Conservation (phyloP, 1,140 invertebrate species). For the Drosophila sechellia region DNA sequence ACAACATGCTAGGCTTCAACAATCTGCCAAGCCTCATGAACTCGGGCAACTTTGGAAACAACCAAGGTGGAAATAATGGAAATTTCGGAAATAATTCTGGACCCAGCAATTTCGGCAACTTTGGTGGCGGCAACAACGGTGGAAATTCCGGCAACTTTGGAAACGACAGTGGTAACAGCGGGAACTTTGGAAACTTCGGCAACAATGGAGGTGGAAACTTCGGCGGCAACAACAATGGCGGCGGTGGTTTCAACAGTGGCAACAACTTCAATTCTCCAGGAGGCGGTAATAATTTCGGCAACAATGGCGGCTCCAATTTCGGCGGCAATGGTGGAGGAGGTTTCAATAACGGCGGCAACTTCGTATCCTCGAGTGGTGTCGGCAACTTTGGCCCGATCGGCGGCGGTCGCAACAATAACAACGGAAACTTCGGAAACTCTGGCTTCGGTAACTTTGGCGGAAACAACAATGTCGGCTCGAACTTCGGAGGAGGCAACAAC, state of each 20-base stretch:
- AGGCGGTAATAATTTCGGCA: slow-evolving; percentile 52
- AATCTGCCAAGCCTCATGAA: slow-evolving; percentile 76
- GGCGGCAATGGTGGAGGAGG: slow-evolving; percentile 46
- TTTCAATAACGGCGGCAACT: slow-evolving; percentile 51
- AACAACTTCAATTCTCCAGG: slow-evolving; percentile 33
- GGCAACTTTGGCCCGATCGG: slow-evolving; percentile 32
- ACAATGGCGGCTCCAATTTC: slow-evolving; percentile 55
- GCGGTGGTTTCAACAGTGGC: slow-evolving; percentile 61
- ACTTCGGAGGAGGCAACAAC: slow-evolving; percentile 41
- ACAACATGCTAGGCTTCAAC: slow-evolving; percentile 79
- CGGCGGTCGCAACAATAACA: slow-evolving; percentile 65
- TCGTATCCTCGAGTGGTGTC: neutral
- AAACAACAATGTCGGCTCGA: slow-evolving; percentile 45
- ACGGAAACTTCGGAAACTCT: slow-evolving; percentile 45
- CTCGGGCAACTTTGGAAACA: slow-evolving; percentile 83
- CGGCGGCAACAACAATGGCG: slow-evolving; percentile 54
- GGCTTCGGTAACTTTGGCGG: slow-evolving; percentile 51
- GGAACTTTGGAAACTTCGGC: slow-evolving; percentile 62
- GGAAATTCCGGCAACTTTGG: slow-evolving; percentile 57
- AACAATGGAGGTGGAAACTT: slow-evolving; percentile 71
- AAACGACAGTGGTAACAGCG: slow-evolving; percentile 47
- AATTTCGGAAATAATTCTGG: slow-evolving; percentile 67
- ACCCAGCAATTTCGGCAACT: slow-evolving; percentile 67
- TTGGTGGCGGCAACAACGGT: slow-evolving; percentile 52
- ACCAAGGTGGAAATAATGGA: slow-evolving; percentile 44